These are phyloP conservation scores for Myathropa florea DNA, from an alignment of 2,888 invertebrate genomes.

Conservation along the genomic window DNA sequence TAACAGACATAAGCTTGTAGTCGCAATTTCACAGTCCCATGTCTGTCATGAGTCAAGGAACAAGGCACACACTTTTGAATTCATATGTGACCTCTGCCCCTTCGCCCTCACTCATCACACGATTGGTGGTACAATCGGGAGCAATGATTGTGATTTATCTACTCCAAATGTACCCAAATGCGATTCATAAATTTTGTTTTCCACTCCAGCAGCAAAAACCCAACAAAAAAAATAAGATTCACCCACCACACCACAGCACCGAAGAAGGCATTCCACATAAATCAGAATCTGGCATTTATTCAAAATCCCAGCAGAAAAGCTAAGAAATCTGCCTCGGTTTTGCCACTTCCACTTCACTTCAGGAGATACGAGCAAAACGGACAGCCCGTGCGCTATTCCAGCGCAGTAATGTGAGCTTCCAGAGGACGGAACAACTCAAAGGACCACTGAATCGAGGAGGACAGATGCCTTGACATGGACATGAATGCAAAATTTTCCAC, in stretches of 20 bases:
- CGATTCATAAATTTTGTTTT: conserved; percentile 60
- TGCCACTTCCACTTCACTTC: conserved; percentile 24
- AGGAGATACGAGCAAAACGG: background rate
- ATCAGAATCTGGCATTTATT: conserved; percentile 68
- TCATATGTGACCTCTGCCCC: background rate
- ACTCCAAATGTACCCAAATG: conserved; percentile 55
- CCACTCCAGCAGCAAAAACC: background rate
- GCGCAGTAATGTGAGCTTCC: conserved; percentile 31
- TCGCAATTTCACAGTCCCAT: background rate
- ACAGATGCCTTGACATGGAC: conserved; percentile 70
- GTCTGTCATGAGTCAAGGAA: background rate
- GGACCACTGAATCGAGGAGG: conserved; percentile 46
- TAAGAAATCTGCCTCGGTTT: conserved; percentile 36
- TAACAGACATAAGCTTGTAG: background rate
- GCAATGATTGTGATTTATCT: conserved; percentile 66
- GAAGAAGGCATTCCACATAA: conserved; percentile 30
- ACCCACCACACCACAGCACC: background rate
- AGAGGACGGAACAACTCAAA: conserved; percentile 11
- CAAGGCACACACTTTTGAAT: background rate
- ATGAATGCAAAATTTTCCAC: conserved; percentile 64
- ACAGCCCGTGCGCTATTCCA: conserved; percentile 25
- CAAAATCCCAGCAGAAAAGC: conserved; percentile 52
- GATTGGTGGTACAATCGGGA: conserved; percentile 43
- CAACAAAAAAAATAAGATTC: conserved; percentile 3
- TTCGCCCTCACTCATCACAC: conserved; percentile 4